Evolutionary conservation across 2,888 invertebrate genomes (phyloP), one percentile per base, ranked within the genome.

Genomic region (Glyphotaelius pellucidus): DNA sequence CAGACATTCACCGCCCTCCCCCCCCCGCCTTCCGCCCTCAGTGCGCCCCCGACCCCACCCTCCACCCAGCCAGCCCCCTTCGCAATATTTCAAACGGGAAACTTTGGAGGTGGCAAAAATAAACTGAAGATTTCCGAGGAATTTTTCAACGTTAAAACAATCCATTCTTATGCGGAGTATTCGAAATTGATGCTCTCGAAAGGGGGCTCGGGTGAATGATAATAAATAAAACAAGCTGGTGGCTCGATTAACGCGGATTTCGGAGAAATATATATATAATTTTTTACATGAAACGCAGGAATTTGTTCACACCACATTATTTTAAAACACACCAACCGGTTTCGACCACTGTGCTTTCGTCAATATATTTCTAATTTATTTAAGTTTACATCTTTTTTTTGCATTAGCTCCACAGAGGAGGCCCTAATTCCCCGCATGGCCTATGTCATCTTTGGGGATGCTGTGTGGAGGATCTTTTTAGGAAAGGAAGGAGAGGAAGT

Each of bases 71-170:
- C 89, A 67, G n/a, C 67, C 67, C 67, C 67, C 88, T 25, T 67
- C 19, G 80, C 35, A 89, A 89, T 80, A 80, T 35, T 80, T 80
- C 89, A 80, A 80, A 42, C 80, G 89, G 80, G 42, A 89, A 89
- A 89, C 80, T 80, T 80, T 38, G 80, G 80, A 80, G 89, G 89
- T 89, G 80, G 87, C 47, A 89, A 89, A n/a, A 89, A 89, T 80
- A 89, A 89, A 89, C 89, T 79, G 80, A 80, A 89, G 32, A 80
- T 87, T 87, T 87, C 35, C n/a, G 31, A 30, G 31, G 32, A 52
- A 87, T 52, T 87, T 87, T 87, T 87, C 67, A 47, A 19, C 25
- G 32, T 87, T 87, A 86, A 87, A 87, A 67, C 87, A 67, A 87
- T 67, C 87, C 67, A 87, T 67, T 42, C 30, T 42, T 42, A n/a